These are phyloP conservation scores for Pachyseris speciosa DNA, from an alignment of 64 coral and sea anemone genomes.

Conservation along the genomic window DNA sequence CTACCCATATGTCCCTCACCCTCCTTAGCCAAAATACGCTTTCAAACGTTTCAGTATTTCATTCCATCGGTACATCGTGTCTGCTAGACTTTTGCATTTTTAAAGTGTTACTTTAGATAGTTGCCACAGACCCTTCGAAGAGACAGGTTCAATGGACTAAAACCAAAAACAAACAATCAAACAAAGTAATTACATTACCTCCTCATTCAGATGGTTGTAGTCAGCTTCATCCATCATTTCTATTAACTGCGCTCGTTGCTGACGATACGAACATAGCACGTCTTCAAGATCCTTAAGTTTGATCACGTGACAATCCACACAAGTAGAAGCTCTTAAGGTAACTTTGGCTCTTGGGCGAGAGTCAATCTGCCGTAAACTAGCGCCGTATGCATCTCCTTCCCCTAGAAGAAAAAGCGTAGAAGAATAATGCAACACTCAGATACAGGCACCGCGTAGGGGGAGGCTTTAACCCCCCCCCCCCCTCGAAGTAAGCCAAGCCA, in stretches of 20 bases:
- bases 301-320: conserved; percentile 95
- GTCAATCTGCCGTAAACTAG: conserved; percentile 59
- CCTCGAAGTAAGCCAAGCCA: background rate
- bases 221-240: conserved; percentile 64
- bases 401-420: conserved; percentile 39
- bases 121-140: too few species aligned
- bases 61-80: too few species aligned
- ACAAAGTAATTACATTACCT: background rate
- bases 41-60: too few species aligned
- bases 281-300: conserved; percentile 86
- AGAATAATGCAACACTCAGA: background rate
- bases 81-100: too few species aligned
- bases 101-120: too few species aligned
- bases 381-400: conserved; percentile 95
- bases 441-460: too few species aligned
- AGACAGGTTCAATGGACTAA: too few species aligned
- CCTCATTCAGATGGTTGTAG: conserved; percentile 19
- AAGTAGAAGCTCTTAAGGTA: conserved; percentile 73
- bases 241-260: conserved; percentile 31
- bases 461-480: background rate
- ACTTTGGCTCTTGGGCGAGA: conserved; percentile 73
- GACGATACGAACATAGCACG: conserved; percentile 62
- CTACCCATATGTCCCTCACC: too few species aligned
- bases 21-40: too few species aligned
- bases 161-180: background rate